Evolutionary conservation across 1,140 invertebrate species (phyloP), one percentile per base, ranked within the genome.

Genomic region (Heliconius melpomene): DNA sequence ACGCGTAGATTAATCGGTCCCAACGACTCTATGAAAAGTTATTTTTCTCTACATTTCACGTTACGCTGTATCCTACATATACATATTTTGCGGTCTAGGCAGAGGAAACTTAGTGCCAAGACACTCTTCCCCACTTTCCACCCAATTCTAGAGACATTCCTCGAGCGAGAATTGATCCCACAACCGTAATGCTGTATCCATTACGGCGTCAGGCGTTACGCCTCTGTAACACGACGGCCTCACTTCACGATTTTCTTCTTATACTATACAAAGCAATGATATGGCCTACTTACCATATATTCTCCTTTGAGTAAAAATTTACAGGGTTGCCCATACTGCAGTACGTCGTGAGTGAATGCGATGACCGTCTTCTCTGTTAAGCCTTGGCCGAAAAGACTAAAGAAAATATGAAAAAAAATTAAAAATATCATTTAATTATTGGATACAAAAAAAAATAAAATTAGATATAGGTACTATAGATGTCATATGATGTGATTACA

Each of bases 361-460:
- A 98, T 95, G 18, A 96, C 90, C 0, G 97, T 97, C 74, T 95
- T 89, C 3, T 95, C 87, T 0, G 95, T 96, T 72, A 98, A 94
- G 23, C 96, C 96, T 38, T 89, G 89, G 1, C 97, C 98, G 90
- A 98, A 98, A n/a, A 98, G 81, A 46, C 97, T 96, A 77, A 16
- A 81, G 86, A 78, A 36, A 29, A 26, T 18, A 32, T 20, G 3
- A 0, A 46, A n/a, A n/a, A 5, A n/a, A 71, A 54, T n/a, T 40
- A 78, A 23, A 78, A 26, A 20, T 57, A 72, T 72, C 29, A n/a
- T 8, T 20, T 2, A 23, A 16, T 16, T 46, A 1, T 46, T 13
- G 16, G 3, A 16, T 46, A 46, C 40, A 46, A 46, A 46, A 46
- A 32, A 32, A 32, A 32, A 46, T 3, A 13, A 1, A 13, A 40